Percentiles rank a stretch among this genome's conserved stretches.
phyloP scores from a whole-genome alignment of 2,113 vertebrate species.

The Tragelaphus imberbis region DNA sequence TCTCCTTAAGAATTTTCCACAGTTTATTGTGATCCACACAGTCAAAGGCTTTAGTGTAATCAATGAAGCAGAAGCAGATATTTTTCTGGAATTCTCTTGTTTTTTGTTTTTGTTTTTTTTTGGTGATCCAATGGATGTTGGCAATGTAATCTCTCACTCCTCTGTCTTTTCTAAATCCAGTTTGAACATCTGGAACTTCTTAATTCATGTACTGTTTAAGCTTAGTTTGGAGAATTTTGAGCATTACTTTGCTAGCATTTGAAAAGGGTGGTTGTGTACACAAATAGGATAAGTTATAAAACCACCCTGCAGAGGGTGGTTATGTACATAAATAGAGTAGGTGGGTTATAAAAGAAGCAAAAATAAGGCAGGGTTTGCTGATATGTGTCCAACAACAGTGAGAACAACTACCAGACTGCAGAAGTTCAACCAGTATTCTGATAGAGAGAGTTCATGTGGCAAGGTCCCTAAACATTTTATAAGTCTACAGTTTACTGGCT shows the following conservation, averaged over 20 bases:
- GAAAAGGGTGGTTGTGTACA: neutral
- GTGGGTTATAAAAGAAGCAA: neutral
- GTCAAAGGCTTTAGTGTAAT: neutral
- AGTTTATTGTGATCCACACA: neutral
- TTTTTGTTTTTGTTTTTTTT: neutral
- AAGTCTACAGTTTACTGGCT: neutral
- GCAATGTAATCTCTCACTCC: neutral
- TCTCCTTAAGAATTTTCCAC: neutral
- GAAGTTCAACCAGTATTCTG: conserved; percentile 17
- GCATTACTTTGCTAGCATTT: neutral
- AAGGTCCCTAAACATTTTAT: neutral
- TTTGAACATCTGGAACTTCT: neutral
- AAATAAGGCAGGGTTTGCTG: neutral
- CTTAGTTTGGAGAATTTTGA: neutral
- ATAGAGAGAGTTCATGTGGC: neutral
- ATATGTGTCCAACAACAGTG: neutral
- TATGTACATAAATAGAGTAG: neutral
- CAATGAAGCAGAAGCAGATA: neutral
- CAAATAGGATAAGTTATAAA: neutral
- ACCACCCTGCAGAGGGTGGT: neutral
- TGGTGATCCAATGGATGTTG: neutral
- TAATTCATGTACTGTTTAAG: neutral
- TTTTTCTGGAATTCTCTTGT: neutral
- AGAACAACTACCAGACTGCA: conserved; percentile 24
- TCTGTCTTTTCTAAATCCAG: neutral